Evolutionary conservation across 1,140 invertebrate species (phyloP).

Genomic region (Papilio helenus): DNA sequence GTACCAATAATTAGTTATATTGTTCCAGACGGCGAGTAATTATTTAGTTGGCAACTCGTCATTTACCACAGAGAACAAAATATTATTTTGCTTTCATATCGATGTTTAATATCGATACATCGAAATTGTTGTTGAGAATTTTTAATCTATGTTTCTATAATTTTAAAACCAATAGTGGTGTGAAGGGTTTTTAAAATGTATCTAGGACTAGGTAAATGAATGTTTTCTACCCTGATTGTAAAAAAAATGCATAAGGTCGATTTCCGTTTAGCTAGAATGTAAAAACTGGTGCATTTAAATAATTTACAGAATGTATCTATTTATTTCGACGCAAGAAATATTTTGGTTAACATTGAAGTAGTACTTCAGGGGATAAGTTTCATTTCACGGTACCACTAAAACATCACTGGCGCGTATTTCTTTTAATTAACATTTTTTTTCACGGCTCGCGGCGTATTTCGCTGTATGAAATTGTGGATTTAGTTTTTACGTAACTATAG

Average conservation of each 20-base stretch:
- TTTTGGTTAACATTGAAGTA: constrained; percentile 32
- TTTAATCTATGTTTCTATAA: background rate
- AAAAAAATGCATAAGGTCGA: background rate
- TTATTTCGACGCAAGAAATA: constrained; percentile 29
- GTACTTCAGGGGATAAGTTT: constrained; percentile 26
- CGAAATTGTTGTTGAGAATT: background rate
- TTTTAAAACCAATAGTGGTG: background rate
- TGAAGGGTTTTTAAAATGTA: too few species aligned
- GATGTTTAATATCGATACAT: background rate
- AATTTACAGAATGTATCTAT: constrained; percentile 24
- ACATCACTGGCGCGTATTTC: constrained; percentile 28
- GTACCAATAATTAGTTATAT: constrained; percentile 33
- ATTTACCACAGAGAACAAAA: constrained; percentile 29
- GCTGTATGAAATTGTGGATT: constrained; percentile 32
- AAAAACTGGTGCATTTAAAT: background rate
- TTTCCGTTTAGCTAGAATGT: too few species aligned
- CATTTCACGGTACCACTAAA: constrained; percentile 36
- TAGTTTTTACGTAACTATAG: constrained; percentile 13
- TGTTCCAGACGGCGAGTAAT: constrained; percentile 35
- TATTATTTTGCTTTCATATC: constrained; percentile 30
- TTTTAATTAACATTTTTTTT: constrained; percentile 38
- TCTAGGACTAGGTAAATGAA: too few species aligned
- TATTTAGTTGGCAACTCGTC: constrained; percentile 37
- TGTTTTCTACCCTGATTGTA: too few species aligned
- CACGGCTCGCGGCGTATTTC: background rate